Evolutionary conservation across 2,888 invertebrate genomes (phyloP).

Genomic region (Archips xylosteana): DNA sequence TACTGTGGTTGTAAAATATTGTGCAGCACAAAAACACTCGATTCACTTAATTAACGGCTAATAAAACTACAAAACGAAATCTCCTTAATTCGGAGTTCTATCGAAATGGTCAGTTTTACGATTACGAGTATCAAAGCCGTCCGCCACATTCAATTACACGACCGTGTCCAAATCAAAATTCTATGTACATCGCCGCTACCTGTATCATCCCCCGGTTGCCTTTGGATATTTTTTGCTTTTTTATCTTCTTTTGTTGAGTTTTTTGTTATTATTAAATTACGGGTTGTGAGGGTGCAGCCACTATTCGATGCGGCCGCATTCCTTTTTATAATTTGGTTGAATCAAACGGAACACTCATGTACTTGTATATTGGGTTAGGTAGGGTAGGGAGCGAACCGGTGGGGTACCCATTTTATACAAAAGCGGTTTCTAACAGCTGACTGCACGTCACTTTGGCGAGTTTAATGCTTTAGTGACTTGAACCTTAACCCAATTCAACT

Average conservation of each 20-base stretch:
- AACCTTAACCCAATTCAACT: slow-evolving; percentile 30
- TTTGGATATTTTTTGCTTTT: slow-evolving; percentile 66
- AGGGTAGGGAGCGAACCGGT: slow-evolving; percentile 47
- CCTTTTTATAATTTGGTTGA: slow-evolving; percentile 76
- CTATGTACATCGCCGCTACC: slow-evolving; percentile 68
- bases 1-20: not conserved
- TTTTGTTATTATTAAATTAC: slow-evolving; percentile 79
- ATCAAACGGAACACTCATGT: slow-evolving; percentile 62
- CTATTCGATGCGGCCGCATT: slow-evolving; percentile 78
- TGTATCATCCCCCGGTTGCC: slow-evolving; percentile 77
- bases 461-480: slow-evolving; percentile 12
- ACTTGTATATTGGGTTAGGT: slow-evolving; percentile 32
- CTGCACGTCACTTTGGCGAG: slow-evolving; percentile 17
- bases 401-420: slow-evolving; percentile 44
- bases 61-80: slow-evolving; percentile 35
- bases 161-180: slow-evolving; percentile 50
- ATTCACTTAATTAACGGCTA: slow-evolving; percentile 34
- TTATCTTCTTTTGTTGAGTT: slow-evolving; percentile 67
- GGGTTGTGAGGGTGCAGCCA: slow-evolving; percentile 77
- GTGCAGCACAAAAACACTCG: not conserved
- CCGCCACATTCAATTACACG: slow-evolving; percentile 27
- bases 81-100: slow-evolving; percentile 11
- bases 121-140: slow-evolving; percentile 31
- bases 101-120: slow-evolving; percentile 36
- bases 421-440: slow-evolving; percentile 35